phyloP scores from a whole-genome alignment of 2,888 invertebrate species.

The Operophtera brumata region DNA sequence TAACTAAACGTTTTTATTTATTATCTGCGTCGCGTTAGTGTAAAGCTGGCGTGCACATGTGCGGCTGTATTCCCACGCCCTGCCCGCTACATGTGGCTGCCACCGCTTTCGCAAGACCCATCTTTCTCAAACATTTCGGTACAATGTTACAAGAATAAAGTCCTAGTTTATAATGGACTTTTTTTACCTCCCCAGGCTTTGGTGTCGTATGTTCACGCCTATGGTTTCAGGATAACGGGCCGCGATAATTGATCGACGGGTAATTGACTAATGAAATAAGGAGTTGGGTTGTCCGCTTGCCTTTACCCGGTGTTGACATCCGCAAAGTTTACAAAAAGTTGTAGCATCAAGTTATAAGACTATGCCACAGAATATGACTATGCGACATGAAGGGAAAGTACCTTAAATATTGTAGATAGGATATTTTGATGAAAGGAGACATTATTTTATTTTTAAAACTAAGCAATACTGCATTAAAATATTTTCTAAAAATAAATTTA shows the following conservation, averaged over 20 bases:
- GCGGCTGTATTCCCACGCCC: slow-evolving; percentile 68
- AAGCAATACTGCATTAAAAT: too few relatives aligned
- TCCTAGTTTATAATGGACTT: slow-evolving; percentile 48
- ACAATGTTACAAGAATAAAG: slow-evolving; percentile 35
- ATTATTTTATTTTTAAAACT: too few relatives aligned
- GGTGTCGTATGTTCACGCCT: slow-evolving; percentile 62
- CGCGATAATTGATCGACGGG: slow-evolving; percentile 69
- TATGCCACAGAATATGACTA: not conserved
- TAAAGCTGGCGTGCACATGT: slow-evolving; percentile 78
- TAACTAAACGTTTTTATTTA: slow-evolving; percentile 71
- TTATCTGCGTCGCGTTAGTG: slow-evolving; percentile 53
- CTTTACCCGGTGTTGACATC: slow-evolving; percentile 28
- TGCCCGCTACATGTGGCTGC: slow-evolving; percentile 59
- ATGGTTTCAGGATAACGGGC: slow-evolving; percentile 69
- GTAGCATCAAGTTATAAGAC: not conserved
- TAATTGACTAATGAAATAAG: slow-evolving; percentile 71
- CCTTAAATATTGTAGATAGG: too few relatives aligned
- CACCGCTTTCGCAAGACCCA: slow-evolving; percentile 56
- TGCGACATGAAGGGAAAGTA: too few relatives aligned
- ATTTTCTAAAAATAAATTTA: too few relatives aligned
- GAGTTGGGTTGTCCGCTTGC: slow-evolving; percentile 42
- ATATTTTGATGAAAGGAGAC: too few relatives aligned
- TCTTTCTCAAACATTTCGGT: slow-evolving; percentile 35
- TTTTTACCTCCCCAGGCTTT: slow-evolving; percentile 70
- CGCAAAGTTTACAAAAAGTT: slow-evolving; percentile 28